These are phyloP conservation scores for Protosalanx chinensis DNA, from an alignment of 2,797 vertebrate species.

Conservation along the genomic window DNA sequence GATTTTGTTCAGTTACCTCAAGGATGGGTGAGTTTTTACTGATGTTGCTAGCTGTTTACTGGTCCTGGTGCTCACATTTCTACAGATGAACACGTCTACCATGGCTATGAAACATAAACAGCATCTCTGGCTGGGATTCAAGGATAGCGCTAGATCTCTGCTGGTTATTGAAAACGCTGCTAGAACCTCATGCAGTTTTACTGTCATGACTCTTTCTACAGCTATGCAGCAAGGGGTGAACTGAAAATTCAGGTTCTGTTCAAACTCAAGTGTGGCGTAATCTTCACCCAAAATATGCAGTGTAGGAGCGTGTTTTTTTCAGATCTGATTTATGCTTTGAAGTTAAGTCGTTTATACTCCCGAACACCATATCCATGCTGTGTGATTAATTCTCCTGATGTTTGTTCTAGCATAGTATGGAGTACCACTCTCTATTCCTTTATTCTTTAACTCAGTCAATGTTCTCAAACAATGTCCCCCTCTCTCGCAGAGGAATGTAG, in stretches of 20 bases:
- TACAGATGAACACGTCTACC: constrained; percentile 1
- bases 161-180: background rate
- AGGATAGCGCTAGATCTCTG: background rate
- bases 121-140: background rate
- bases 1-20: constrained; percentile 95
- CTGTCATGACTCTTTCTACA: background rate
- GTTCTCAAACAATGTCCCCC: constrained; percentile 14
- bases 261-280: constrained; percentile 15
- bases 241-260: background rate
- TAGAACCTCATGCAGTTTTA: background rate
- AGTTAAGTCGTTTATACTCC: constrained; percentile 57
- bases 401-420: constrained; percentile 32
- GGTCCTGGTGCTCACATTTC: background rate
- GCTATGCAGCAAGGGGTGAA: background rate
- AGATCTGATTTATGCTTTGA: constrained; percentile 60
- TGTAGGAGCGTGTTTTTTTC: constrained; percentile 41
- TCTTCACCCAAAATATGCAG: constrained; percentile 23
- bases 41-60: background rate
- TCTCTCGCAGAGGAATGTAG: constrained; percentile 27
- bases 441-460: background rate
- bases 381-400: constrained; percentile 52
- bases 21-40: constrained; percentile 83
- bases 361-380: constrained; percentile 42
- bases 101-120: constrained; percentile 4
- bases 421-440: constrained; percentile 15